Percentiles rank a stretch among this genome's conserved stretches.
Evolutionary conservation across 2,797 vertebrate genomes (phyloP).

Genomic region (Eupleurogrammus muticus): DNA sequence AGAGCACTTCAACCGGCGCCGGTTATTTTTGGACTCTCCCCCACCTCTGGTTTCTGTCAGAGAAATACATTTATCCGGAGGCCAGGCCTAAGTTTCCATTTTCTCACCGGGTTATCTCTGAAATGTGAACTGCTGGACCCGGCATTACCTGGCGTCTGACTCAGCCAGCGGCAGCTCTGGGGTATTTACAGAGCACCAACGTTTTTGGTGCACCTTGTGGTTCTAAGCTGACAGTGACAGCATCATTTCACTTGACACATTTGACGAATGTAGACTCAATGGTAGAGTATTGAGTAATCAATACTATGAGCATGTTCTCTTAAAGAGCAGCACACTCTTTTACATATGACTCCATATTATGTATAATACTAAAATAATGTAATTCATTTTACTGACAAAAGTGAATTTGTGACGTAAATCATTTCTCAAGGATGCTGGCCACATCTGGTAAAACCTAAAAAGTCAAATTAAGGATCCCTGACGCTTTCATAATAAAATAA

Average conservation of each 20-base stretch:
- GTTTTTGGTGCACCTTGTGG: conserved; percentile 9
- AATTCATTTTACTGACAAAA: too few species aligned
- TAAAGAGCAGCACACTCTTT: neutral
- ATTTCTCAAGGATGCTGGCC: too few species aligned
- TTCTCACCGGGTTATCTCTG: conserved; percentile 50
- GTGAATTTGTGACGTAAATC: too few species aligned
- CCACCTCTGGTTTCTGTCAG: conserved; percentile 67
- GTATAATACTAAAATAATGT: too few species aligned
- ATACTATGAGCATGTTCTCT: neutral
- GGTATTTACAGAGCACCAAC: neutral
- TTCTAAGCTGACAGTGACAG: conserved; percentile 4
- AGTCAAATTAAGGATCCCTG: too few species aligned
- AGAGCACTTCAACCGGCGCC: conserved; percentile 12
- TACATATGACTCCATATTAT: neutral
- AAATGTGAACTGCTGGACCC: conserved; percentile 17
- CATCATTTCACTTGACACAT: neutral
- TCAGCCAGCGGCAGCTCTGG: conserved; percentile 2
- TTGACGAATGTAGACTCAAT: neutral
- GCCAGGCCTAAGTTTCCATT: conserved; percentile 54
- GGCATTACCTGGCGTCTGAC: conserved; percentile 35
- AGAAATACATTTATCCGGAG: conserved; percentile 47
- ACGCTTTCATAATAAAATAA: too few species aligned
- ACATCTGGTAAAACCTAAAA: too few species aligned
- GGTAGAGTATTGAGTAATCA: conserved; percentile 2
- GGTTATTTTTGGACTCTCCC: conserved; percentile 64